Evolutionary conservation across 2,797 vertebrate genomes (phyloP).

Genomic region (Simalia tracyae): DNA sequence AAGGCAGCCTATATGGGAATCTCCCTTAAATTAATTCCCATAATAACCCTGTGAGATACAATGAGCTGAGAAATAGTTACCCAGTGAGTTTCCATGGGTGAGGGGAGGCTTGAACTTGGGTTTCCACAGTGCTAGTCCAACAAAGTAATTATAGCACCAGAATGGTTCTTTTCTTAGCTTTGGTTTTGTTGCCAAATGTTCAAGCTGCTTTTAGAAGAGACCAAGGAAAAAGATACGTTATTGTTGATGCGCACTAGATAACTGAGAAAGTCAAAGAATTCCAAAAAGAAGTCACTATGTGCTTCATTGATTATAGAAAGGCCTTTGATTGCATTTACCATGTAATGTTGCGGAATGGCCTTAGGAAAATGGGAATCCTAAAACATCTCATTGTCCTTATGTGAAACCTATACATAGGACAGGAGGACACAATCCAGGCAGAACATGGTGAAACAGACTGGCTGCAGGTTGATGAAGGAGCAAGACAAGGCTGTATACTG

Average conservation of each 20-base stretch:
- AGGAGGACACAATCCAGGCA: neutral
- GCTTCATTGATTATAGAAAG: neutral
- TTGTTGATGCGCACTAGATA: neutral
- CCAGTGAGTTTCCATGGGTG: neutral
- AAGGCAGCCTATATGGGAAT: neutral
- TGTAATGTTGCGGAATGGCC: neutral
- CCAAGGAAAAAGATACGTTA: neutral
- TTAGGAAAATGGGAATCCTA: neutral
- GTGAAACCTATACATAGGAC: neutral
- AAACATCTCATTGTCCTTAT: neutral
- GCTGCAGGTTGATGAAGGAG: neutral
- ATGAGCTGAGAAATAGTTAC: neutral
- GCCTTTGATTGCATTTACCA: neutral
- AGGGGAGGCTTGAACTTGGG: neutral
- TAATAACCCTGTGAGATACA: neutral
- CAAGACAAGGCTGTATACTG: neutral
- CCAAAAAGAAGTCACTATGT: neutral
- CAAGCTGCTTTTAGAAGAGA: neutral
- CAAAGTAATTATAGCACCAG: neutral
- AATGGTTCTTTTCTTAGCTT: neutral
- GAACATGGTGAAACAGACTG: neutral
- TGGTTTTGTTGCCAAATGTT: conserved; percentile 17
- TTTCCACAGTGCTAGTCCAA: neutral
- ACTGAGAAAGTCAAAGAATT: neutral
- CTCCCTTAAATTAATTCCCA: neutral